phyloP scores from a whole-genome alignment of 2,888 invertebrate species.

The Drosophila robusta region DNA sequence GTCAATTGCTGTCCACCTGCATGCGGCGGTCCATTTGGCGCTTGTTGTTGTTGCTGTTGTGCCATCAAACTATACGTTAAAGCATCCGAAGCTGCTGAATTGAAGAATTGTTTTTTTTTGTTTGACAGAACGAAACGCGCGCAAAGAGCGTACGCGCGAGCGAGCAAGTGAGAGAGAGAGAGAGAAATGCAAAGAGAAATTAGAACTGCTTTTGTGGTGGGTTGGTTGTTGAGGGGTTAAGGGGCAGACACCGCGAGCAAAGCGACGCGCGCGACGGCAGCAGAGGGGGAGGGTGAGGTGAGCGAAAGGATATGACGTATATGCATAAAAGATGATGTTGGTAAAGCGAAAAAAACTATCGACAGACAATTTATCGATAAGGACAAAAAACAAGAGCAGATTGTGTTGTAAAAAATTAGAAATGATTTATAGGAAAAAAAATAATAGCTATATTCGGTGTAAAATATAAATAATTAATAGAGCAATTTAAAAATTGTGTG shows the following conservation, averaged over 20 bases:
- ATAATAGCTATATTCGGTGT: not conserved
- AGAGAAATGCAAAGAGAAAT: constrained; percentile 55
- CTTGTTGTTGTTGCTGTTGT: constrained; percentile 79
- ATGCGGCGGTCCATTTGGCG: constrained; percentile 82
- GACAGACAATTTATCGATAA: not conserved
- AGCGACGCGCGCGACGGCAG: constrained; percentile 49
- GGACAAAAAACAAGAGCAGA: no score
- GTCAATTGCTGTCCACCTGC: constrained; percentile 80
- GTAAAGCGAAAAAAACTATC: constrained; percentile 30
- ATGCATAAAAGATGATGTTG: constrained; percentile 14
- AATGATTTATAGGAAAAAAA: not conserved
- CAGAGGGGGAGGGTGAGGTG: constrained; percentile 2
- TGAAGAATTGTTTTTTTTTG: constrained; percentile 29
- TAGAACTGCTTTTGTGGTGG: constrained; percentile 28
- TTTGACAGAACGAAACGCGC: constrained; percentile 19
- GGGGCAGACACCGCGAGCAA: constrained; percentile 45
- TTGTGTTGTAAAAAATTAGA: no score
- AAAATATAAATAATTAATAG: not conserved
- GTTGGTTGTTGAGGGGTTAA: constrained; percentile 8
- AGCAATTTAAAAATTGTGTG: not conserved
- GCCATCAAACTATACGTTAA: constrained; percentile 85
- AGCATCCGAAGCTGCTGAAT: constrained; percentile 83
- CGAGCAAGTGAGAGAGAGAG: constrained; percentile 31
- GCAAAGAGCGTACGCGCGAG: constrained; percentile 5
- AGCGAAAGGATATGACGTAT: constrained; percentile 6